Evolutionary conservation across 1,140 invertebrate genomes (phyloP).

Genomic region (Aethina tumida): DNA sequence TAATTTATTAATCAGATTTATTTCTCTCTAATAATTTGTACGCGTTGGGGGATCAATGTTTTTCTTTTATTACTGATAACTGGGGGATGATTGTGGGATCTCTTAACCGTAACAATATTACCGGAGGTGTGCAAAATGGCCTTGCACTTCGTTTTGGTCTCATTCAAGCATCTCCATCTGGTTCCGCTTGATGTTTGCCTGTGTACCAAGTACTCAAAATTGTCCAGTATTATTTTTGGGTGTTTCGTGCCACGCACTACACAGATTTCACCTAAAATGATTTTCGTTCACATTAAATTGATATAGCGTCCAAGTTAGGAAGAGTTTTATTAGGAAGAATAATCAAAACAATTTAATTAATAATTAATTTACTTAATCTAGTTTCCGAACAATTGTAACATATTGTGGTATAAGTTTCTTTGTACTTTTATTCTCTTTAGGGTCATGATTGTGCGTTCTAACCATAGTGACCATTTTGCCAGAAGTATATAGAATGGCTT

Average conservation of each 20-base stretch:
- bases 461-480: constrained; percentile 2
- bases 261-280: constrained; percentile 19
- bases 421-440: too few species aligned
- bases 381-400: too few species aligned
- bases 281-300: too few species aligned
- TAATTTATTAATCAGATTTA: constrained; percentile 5
- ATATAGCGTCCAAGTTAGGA: too few species aligned
- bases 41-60: neutral
- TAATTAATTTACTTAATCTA: too few species aligned
- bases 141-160: too few species aligned
- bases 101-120: constrained; percentile 13
- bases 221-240: constrained; percentile 20
- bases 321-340: too few species aligned
- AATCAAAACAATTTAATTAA: too few species aligned
- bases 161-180: too few species aligned
- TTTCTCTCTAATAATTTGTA: neutral
- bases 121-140: constrained; percentile 17
- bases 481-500: neutral
- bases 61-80: constrained; percentile 1
- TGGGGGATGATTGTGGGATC: constrained; percentile 17
- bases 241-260: constrained; percentile 19
- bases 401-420: too few species aligned
- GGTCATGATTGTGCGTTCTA: constrained; percentile 1
- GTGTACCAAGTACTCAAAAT: too few species aligned
- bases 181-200: too few species aligned